Base-by-base conservation (phyloP, 1,140 invertebrate species). In the Phenacoccus solenopsis region DNA sequence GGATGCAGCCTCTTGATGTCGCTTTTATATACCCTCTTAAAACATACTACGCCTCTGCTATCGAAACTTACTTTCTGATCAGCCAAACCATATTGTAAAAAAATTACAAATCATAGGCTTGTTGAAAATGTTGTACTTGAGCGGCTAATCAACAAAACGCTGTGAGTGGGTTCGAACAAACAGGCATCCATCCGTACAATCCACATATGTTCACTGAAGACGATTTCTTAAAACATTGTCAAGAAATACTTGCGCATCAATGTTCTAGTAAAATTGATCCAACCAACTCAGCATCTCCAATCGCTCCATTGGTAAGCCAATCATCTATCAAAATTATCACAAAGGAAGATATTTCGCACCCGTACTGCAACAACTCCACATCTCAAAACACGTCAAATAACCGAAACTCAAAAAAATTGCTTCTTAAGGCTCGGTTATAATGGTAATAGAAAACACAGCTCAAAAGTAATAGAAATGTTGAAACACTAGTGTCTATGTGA, bases 1-100 rank as follows among this genome's bases (percentile, higher is more conserved):
- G 73, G 25, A 22, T 76, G 0, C 76, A 78, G 70, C 75, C 76
- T 10, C 69, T 79, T 13, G 78, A 80, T 71, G 69, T 75, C 21
- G 30, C 72, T 72, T 68, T 76, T 77, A 73, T 78, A 75, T 70
- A 73, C 70, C 67, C 71, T 27, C 59, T 74, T 16, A 73, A 70
- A 68, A 28, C 56, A 0, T 72, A 73, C 64, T 73, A 74, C 49
- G 69, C 71, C 30, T 73, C 74, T 75, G 68, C 76, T 73, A 67
- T 72, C 25, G 70, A 75, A 71, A 72, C 67, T 30, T 80, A 77
- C 76, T 76, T 78, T 74, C 69, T 72, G 16, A 57, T 49, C 72
- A 77, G 69, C 75, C 72, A 64, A 76, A 74, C 24, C 73, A 71
- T 71, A 70, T 71, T 4, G 73, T 78, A 20, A 75, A 75, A 9